Evolutionary conservation across 2,113 vertebrate species (phyloP), one percentile per base, ranked within the genome.

Genomic region (Stegastes partitus): DNA sequence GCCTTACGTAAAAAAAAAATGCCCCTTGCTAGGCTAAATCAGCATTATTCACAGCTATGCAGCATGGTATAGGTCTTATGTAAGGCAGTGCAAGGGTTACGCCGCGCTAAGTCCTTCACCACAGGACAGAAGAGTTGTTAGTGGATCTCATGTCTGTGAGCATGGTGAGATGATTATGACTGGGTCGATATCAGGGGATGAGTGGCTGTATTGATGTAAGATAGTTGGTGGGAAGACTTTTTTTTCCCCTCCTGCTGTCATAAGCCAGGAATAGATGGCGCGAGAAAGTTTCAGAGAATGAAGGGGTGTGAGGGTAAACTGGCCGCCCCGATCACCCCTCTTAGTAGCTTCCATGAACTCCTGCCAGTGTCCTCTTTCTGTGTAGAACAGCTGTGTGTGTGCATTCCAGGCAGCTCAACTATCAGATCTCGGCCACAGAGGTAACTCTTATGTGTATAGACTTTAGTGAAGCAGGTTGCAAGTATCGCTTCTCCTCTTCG

Each of bases 1-100:
- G 58, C 66, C 69, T 89, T 85, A 78, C 28, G 68, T 88, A 34
- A 90, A 89, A 84, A 34, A 90, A 89, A 84, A 83, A 76, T 67
- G 2, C 19, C 77, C 68, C 26, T 7, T 45, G 61, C 75, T 76
- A 3, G 4, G 78, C 74, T 84, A 77, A 67, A 81, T 90, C 88
- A 89, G 83, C 74, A 76, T 73, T 56, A 54, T 66, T 70, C 44
- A 74, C 58, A 72, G 64, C 84, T 74, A 57, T 82, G 77, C 89
- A 57, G 84, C 80, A 83, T 50, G 69, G 87, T 74, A 26, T 31
- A 42, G 65, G 81, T 53, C 49, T 83, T 84, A 87, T 76, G 74
- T 85, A 86, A 90, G 74, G 55, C 58, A 65, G 47, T 26, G 18
- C 3, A 42, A 75, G 66, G 73, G 59, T 68, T 66, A 62, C 26